Evolutionary conservation across 2,888 invertebrate genomes (phyloP).

Genomic region (Thereva unica): DNA sequence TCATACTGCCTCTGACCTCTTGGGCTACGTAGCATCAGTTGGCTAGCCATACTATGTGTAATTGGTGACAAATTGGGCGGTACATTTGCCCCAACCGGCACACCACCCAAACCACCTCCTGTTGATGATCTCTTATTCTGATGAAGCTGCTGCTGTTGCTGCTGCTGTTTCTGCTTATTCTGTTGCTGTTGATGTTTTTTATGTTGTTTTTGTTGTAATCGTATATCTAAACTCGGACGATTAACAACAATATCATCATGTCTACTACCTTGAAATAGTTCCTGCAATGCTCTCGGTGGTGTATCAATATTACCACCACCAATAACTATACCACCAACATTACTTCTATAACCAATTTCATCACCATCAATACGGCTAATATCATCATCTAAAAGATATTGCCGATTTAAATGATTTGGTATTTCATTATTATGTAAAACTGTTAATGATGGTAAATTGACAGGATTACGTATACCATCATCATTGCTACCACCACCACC

Average conservation of each 20-base stretch:
- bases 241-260: slow-evolving; percentile 29
- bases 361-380: slow-evolving; percentile 10
- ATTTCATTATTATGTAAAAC: slow-evolving; percentile 22
- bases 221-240: slow-evolving; percentile 21
- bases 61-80: slow-evolving; percentile 50
- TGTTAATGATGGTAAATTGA: slow-evolving; percentile 1
- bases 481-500: background rate
- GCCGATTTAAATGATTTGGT: slow-evolving; percentile 21
- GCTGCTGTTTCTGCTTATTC: slow-evolving; percentile 40
- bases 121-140: slow-evolving; percentile 36
- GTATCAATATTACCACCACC: slow-evolving; percentile 9
- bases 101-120: slow-evolving; percentile 50
- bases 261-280: slow-evolving; percentile 49
- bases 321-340: background rate
- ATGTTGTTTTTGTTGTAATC: slow-evolving; percentile 50
- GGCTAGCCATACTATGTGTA: slow-evolving; percentile 68
- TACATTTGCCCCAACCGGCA: slow-evolving; percentile 42
- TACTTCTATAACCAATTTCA: background rate
- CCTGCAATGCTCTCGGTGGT: slow-evolving; percentile 49
- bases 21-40: slow-evolving; percentile 77
- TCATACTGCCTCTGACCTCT: slow-evolving; percentile 79
- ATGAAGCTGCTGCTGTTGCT: slow-evolving; percentile 45
- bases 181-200: slow-evolving; percentile 51
- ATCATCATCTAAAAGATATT: slow-evolving; percentile 7
- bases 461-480: slow-evolving; percentile 5